phyloP scores from a whole-genome alignment of 2,113 vertebrate species.

The Bostrychus sinensis region DNA sequence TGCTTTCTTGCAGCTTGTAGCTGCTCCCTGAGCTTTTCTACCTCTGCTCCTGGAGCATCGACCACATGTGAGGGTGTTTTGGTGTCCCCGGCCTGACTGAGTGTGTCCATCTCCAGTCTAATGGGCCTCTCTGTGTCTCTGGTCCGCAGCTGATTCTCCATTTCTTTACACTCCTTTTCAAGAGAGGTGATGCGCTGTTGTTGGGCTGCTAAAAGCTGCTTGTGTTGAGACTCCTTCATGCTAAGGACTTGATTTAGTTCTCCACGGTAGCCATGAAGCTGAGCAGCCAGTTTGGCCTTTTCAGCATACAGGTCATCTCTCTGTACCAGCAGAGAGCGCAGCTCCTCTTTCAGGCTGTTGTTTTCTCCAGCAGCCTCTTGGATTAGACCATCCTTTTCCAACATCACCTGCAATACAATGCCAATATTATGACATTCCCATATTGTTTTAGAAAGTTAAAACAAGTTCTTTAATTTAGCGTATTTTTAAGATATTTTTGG shows the following conservation, averaged over 20 bases:
- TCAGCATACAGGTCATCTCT: conserved; percentile 93
- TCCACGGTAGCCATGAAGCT: conserved; percentile 87
- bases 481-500: no score
- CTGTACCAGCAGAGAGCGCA: conserved; percentile 83
- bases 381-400: conserved; percentile 93
- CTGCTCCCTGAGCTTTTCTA: conserved; percentile 78
- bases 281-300: conserved; percentile 90
- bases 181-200: conserved; percentile 81
- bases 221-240: conserved; percentile 94
- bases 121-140: conserved; percentile 65
- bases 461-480: no score
- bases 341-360: conserved; percentile 90
- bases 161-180: conserved; percentile 75
- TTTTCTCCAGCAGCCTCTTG: conserved; percentile 94
- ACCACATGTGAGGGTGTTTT: conserved; percentile 65
- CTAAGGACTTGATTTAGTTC: conserved; percentile 91
- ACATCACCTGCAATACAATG: conserved; percentile 75
- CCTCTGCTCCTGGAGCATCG: conserved; percentile 82
- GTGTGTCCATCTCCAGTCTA: conserved; percentile 85
- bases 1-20: conserved; percentile 79
- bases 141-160: conserved; percentile 64
- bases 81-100: conserved; percentile 79
- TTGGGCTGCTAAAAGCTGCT: conserved; percentile 87
- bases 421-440: no score
- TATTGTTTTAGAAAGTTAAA: neutral